A percentile compares a stretch with the other conserved stretches of the same genome.
phyloP scores from a whole-genome alignment of 1,140 invertebrate species.

The Galleria mellonella region DNA sequence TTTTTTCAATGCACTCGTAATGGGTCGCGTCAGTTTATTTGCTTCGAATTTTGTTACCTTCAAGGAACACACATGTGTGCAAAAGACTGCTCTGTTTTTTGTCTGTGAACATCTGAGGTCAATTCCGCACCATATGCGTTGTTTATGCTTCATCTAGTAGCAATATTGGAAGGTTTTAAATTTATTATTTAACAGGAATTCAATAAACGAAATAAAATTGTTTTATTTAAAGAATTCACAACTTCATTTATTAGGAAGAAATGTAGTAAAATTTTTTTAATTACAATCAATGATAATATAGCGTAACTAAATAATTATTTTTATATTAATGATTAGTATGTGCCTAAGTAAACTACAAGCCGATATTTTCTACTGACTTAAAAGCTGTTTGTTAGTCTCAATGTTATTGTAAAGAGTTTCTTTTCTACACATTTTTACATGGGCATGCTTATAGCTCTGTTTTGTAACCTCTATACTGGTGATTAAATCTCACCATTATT shows the following conservation, averaged over 20 bases:
- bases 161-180: too few species aligned
- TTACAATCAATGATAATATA: too few species aligned
- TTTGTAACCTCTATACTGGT: conserved; percentile 68
- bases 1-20: not conserved
- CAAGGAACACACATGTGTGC: conserved; percentile 39
- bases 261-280: not conserved
- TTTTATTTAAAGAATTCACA: conserved; percentile 44
- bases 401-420: conserved; percentile 48
- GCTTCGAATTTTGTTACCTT: conserved; percentile 26
- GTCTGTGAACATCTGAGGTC: conserved; percentile 55
- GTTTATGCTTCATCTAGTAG: conserved; percentile 16
- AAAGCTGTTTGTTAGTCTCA: conserved; percentile 48
- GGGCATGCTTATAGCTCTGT: conserved; percentile 62
- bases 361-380: conserved; percentile 15
- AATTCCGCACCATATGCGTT: conserved; percentile 58
- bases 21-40: conserved; percentile 21
- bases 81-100: conserved; percentile 56
- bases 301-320: not conserved
- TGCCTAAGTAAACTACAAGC: conserved; percentile 40
- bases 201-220: too few species aligned
- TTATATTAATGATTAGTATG: conserved; percentile 52
- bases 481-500: conserved; percentile 74
- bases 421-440: conserved; percentile 49
- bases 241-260: not conserved
- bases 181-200: conserved; percentile 30